Base-by-base conservation (phyloP, 2,888 invertebrate genomes). In the Andrena chrysosceles region DNA sequence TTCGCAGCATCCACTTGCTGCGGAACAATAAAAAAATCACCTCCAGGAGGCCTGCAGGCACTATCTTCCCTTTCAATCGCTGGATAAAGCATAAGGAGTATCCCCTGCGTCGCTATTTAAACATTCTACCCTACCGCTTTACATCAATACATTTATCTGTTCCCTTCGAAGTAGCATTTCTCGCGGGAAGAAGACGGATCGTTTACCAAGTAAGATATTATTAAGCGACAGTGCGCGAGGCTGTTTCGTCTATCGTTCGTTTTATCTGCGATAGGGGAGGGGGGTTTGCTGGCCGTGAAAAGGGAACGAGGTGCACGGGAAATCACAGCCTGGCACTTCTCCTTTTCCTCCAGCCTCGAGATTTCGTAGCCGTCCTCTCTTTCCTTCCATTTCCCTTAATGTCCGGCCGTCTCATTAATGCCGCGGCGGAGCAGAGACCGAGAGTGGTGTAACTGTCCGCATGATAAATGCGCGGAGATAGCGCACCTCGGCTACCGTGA, bases 381-480 rank as follows among this genome's bases (percentile, higher is more conserved):
- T 70, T 69, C 64, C 66, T 48, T 31, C 31, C 66, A 23, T 73
- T 82, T 82, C 76, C 79, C 69, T 79, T 79, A 82, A 84, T 79
- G 76, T 54, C 60, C 29, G 56, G 7, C 62, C 78, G 49, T 70
- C 75, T 84, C 82, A 79, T 84, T 84, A 84, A 84, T 81, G 68
- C 71, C 66, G 64, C 49, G 75, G 76, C 62, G 60, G 71, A 74
- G 70, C 64, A 77, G 73, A 77, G 77, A 80, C 69, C 62, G 16
- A 33, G 87, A 78, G 86, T 67, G 84, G 88, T 91, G 91, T 91
- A 91, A 86, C 91, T 91, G 92, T 91, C 91, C 77, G 85, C 90
- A 88, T 92, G 92, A 92, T 92, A 91, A 91, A 92, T 92, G 92
- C 86, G 78, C 83, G 70, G 80, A 91, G 92, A 92, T 92, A 92